phyloP scores from a whole-genome alignment of 2,888 invertebrate species.

The Diarsia dahlii region DNA sequence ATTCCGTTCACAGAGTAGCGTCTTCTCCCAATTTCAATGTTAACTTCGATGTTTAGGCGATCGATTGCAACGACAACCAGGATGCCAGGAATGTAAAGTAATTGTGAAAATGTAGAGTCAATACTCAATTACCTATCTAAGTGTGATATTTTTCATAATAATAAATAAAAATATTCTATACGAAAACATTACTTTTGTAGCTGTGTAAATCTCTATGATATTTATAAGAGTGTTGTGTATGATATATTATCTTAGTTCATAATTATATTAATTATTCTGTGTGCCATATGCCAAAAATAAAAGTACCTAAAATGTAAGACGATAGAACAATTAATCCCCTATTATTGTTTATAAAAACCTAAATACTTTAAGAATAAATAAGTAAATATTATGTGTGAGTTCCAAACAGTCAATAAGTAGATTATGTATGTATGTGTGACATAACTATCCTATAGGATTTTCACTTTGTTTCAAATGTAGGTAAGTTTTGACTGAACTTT shows the following conservation, averaged over 20 bases:
- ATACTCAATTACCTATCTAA: slow-evolving; percentile 75
- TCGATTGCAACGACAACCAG: slow-evolving; percentile 33
- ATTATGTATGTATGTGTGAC: slow-evolving; percentile 9
- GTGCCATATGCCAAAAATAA: slow-evolving; percentile 79
- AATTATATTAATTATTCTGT: slow-evolving; percentile 57
- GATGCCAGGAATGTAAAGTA: slow-evolving; percentile 52
- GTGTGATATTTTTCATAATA: slow-evolving; percentile 77
- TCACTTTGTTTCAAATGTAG: slow-evolving; percentile 36
- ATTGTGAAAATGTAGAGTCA: slow-evolving; percentile 58
- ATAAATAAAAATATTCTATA: slow-evolving; percentile 48
- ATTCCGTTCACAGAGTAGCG: slow-evolving; percentile 77
- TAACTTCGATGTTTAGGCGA: slow-evolving; percentile 59
- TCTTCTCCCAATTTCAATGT: slow-evolving; percentile 73
- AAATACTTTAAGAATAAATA: slow-evolving; percentile 25
- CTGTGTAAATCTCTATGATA: slow-evolving; percentile 62
- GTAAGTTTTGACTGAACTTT: slow-evolving; percentile 65
- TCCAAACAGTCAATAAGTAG: slow-evolving; percentile 28
- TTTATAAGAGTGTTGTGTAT: slow-evolving; percentile 66
- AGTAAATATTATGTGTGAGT: slow-evolving; percentile 25
- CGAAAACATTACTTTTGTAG: slow-evolving; percentile 49
- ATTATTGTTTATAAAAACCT: slow-evolving; percentile 15
- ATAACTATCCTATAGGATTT: slow-evolving; percentile 31
- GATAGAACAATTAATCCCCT: slow-evolving; percentile 54
- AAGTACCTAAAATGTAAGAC: slow-evolving; percentile 65
- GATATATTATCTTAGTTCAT: slow-evolving; percentile 46